A percentile compares a stretch with the other conserved stretches of the same genome.
phyloP scores from a whole-genome alignment of 1,140 invertebrate genomes.

The Steinernema khuongi region DNA sequence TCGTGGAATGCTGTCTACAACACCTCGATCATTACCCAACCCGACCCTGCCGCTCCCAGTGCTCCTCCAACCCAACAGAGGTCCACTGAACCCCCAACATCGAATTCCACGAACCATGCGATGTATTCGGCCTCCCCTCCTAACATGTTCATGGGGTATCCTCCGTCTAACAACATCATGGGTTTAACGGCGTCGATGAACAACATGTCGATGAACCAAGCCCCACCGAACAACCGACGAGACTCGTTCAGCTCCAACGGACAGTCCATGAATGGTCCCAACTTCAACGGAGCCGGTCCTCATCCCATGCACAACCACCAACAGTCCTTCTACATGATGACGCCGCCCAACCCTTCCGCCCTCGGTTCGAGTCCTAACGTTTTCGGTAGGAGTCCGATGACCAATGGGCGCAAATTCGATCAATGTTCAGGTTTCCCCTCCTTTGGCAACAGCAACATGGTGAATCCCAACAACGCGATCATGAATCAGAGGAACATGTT shows the following conservation, averaged over 20 bases:
- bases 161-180: neutral
- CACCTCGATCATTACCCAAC: neutral
- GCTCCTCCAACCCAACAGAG: constrained; percentile 13
- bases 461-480: neutral
- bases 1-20: constrained; percentile 48
- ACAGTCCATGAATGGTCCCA: neutral
- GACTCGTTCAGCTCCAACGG: constrained; percentile 12
- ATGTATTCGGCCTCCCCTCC: constrained; percentile 6
- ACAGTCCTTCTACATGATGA: neutral
- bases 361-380: constrained; percentile 21
- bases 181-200: neutral
- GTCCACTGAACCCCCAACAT: constrained; percentile 2
- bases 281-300: neutral
- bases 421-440: neutral
- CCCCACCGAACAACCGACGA: neutral
- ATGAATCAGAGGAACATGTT: neutral
- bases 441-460: neutral
- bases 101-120: neutral
- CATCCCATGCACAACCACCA: neutral
- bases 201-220: neutral
- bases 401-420: neutral
- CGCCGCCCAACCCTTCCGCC: neutral
- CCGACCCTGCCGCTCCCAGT: constrained; percentile 26
- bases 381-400: neutral
- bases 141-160: constrained; percentile 6